phyloP scores from a whole-genome alignment of 2,113 vertebrate species.

The Dendrocopos noguchii region DNA sequence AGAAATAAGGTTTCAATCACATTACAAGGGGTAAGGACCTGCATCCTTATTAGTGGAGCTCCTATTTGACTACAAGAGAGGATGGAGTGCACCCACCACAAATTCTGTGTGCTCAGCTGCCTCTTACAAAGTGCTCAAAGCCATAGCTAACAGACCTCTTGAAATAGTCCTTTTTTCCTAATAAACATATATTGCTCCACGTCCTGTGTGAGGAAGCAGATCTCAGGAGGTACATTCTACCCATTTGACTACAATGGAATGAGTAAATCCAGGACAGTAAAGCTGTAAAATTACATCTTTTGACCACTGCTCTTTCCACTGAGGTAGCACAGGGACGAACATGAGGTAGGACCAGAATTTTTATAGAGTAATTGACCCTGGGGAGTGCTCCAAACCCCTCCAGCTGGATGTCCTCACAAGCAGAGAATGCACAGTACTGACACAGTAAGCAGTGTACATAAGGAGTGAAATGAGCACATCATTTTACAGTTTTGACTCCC shows the following conservation, averaged over 20 bases:
- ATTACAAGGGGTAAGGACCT: neutral
- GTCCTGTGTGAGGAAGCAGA: neutral
- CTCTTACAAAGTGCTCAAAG: neutral
- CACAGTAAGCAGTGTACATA: neutral
- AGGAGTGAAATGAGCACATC: neutral
- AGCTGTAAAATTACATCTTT: neutral
- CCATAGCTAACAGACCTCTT: constrained; percentile 6
- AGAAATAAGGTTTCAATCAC: neutral
- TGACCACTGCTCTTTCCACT: neutral
- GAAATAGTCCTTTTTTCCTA: neutral
- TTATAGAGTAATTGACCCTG: neutral
- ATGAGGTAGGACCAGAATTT: neutral
- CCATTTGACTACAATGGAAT: neutral
- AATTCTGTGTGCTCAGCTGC: neutral
- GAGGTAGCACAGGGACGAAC: neutral
- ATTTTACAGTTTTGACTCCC: neutral
- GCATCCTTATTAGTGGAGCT: neutral
- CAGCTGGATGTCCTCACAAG: neutral
- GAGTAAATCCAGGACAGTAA: neutral
- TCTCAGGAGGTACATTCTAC: neutral
- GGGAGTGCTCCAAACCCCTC: neutral
- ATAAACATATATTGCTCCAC: neutral
- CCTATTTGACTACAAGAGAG: neutral
- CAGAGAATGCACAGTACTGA: neutral
- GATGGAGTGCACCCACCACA: neutral